Evolutionary conservation across 1,140 invertebrate species (phyloP).

Genomic region (Dendrolimus punctatus): DNA sequence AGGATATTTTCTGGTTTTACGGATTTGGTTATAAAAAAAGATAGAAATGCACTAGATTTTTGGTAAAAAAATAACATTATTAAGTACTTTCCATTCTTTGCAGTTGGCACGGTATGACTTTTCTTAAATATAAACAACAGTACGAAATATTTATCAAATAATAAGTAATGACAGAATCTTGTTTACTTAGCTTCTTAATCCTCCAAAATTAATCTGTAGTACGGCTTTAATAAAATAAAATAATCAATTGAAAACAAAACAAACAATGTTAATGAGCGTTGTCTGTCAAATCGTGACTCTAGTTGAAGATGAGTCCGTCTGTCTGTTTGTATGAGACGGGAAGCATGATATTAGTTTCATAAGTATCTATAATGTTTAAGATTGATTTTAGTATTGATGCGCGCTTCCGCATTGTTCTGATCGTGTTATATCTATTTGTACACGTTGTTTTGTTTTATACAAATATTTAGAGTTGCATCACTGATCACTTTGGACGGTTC

Average conservation of each 20-base stretch:
- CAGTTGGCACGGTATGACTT: too few species aligned
- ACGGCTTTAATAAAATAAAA: too few species aligned
- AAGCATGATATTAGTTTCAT: constrained; percentile 46
- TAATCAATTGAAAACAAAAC: constrained; percentile 28
- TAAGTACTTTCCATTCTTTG: too few species aligned
- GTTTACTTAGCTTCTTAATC: too few species aligned
- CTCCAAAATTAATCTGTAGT: too few species aligned
- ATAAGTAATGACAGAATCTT: too few species aligned
- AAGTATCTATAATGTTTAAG: constrained; percentile 54
- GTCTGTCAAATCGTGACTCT: constrained; percentile 58
- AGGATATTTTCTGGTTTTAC: too few species aligned
- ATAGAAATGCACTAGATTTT: too few species aligned
- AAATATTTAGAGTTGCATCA: constrained; percentile 27
- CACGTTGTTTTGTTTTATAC: constrained; percentile 18
- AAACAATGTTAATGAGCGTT: constrained; percentile 62
- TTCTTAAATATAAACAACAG: too few species aligned
- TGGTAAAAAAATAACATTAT: too few species aligned
- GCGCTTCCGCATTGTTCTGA: constrained; percentile 56
- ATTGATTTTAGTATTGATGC: constrained; percentile 62
- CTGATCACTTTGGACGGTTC: constrained; percentile 13
- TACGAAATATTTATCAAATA: too few species aligned
- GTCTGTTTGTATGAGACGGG: constrained; percentile 8
- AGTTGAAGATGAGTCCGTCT: constrained; percentile 14
- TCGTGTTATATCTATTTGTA: constrained; percentile 17
- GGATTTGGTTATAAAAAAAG: too few species aligned